Evolutionary conservation across 2,113 vertebrate species (phyloP).

Genomic region (Microcebus murinus): DNA sequence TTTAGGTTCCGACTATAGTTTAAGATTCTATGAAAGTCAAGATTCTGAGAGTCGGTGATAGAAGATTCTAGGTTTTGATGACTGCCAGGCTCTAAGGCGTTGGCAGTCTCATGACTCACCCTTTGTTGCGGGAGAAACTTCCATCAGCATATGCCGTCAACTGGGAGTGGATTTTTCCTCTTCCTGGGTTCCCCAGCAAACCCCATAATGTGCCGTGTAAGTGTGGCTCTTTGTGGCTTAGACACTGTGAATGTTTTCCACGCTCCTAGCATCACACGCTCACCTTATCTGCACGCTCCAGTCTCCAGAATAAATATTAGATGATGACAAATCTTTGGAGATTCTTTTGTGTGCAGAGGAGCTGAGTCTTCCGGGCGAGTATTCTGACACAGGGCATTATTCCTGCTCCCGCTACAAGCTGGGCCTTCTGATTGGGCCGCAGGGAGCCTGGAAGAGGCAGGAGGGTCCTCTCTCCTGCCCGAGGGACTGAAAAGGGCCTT

Average conservation of each 20-base stretch:
- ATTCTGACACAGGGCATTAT: neutral
- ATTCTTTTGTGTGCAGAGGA: neutral
- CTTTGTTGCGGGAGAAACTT: neutral
- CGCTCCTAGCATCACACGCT: neutral
- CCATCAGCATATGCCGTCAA: neutral
- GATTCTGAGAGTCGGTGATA: neutral
- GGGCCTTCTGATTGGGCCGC: neutral
- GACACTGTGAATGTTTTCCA: neutral
- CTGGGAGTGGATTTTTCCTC: neutral
- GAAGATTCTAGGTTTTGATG: neutral
- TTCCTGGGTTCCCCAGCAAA: neutral
- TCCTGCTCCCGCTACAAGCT: neutral
- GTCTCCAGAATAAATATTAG: neutral
- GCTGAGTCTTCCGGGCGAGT: neutral
- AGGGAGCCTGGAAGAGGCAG: neutral
- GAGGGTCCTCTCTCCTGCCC: neutral
- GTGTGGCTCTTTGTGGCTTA: neutral
- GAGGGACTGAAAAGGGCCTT: neutral
- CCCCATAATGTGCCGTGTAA: rapidly evolving
- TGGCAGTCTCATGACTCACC: neutral
- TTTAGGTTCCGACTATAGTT: neutral
- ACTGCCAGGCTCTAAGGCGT: neutral
- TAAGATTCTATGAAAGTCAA: neutral
- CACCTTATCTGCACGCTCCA: neutral
- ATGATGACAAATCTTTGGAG: neutral